These are phyloP conservation scores for Rhyzopertha dominica DNA, from an alignment of 1,140 invertebrate species.

Conservation along the genomic window DNA sequence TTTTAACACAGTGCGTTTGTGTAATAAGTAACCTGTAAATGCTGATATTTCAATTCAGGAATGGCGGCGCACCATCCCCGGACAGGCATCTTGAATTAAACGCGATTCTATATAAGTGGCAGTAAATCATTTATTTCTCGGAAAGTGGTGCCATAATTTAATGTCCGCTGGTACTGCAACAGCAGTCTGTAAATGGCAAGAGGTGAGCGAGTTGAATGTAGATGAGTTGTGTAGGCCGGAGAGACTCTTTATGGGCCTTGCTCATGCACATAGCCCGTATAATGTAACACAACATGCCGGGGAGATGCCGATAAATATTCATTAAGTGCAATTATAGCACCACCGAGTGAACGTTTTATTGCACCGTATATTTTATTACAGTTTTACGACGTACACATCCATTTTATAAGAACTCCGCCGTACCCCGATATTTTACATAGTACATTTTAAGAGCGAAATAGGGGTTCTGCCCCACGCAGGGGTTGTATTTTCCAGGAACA, in stretches of 20 bases:
- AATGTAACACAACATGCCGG: slow-evolving; percentile 38
- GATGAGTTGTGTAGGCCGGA: slow-evolving; percentile 33
- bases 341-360: slow-evolving; percentile 43
- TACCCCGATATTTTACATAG: too few relatives aligned
- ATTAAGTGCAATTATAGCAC: slow-evolving; percentile 45
- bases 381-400: slow-evolving; percentile 39
- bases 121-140: slow-evolving; percentile 31
- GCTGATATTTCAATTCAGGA: too few relatives aligned
- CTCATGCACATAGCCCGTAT: slow-evolving; percentile 31
- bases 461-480: too few relatives aligned
- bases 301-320: slow-evolving; percentile 44
- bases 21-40: too few relatives aligned
- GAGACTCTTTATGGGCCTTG: slow-evolving; percentile 31
- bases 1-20: too few relatives aligned
- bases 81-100: not conserved
- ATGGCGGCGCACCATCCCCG: too few relatives aligned
- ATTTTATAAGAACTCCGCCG: slow-evolving; percentile 21
- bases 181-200: slow-evolving; percentile 38
- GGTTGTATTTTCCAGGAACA: too few relatives aligned
- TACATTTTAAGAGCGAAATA: too few relatives aligned
- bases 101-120: slow-evolving; percentile 12
- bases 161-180: slow-evolving; percentile 29
- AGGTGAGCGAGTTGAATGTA: slow-evolving; percentile 34
- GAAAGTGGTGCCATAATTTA: slow-evolving; percentile 33
- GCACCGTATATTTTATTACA: slow-evolving; percentile 43